Conservation (phyloP, 2,888 invertebrate genomes). For the Hylaea fasciaria region DNA sequence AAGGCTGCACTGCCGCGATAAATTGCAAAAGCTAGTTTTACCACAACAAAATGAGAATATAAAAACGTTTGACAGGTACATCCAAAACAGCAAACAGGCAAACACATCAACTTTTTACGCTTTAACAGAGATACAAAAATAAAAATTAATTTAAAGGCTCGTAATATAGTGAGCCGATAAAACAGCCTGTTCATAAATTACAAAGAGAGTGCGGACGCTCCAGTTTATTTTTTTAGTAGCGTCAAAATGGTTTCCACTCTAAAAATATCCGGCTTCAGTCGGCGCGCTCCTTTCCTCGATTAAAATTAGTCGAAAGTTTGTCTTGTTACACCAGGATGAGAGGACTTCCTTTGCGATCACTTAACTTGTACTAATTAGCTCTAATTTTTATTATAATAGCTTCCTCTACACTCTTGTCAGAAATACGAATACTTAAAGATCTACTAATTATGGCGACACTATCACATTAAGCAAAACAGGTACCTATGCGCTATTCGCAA, state of each 20-base stretch:
- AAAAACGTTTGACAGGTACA: neutral
- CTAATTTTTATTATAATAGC: constrained; percentile 18
- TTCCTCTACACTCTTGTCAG: constrained; percentile 12
- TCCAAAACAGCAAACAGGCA: neutral
- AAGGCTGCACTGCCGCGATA: no score
- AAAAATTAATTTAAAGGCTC: constrained; percentile 57
- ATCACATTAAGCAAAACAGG: neutral
- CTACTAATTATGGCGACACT: no score
- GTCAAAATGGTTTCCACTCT: constrained; percentile 67
- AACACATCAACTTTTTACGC: constrained; percentile 32
- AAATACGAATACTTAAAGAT: neutral
- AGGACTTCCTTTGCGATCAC: constrained; percentile 53
- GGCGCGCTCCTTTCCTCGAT: constrained; percentile 56
- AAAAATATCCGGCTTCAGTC: constrained; percentile 75
- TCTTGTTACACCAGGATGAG: constrained; percentile 48
- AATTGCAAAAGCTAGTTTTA: no score
- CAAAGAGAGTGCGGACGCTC: constrained; percentile 58
- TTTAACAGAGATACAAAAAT: constrained; percentile 49
- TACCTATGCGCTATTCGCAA: constrained; percentile 14
- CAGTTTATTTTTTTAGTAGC: constrained; percentile 64
- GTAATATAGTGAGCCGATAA: constrained; percentile 64
- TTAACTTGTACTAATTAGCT: constrained; percentile 20
- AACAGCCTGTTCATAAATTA: constrained; percentile 73
- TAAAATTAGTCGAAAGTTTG: constrained; percentile 74
- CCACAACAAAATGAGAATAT: constrained; percentile 7